Percentiles rank a stretch among this genome's conserved stretches.
Conservation (phyloP, 30 jellyfish, hydroid and myxozoan species). For the Morbakka virulenta region DNA sequence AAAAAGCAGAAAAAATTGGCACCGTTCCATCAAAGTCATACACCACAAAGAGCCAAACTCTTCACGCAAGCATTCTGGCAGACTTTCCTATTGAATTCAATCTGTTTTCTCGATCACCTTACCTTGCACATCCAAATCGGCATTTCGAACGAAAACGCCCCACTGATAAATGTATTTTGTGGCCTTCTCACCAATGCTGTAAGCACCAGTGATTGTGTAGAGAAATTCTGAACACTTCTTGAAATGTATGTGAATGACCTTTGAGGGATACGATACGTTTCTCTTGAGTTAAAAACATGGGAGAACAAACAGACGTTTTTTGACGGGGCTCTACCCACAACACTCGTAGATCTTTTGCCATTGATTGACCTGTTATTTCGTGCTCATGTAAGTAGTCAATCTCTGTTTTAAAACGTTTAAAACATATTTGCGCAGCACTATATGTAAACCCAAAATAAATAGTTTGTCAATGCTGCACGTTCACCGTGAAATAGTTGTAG, state of each 20-base stretch:
- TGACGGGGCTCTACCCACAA: constrained; percentile 19
- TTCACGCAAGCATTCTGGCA: no score
- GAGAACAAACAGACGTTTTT: constrained; percentile 3
- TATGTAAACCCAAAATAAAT: not conserved
- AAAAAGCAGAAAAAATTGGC: no score
- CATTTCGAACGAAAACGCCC: not conserved
- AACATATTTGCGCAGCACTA: constrained; percentile 27
- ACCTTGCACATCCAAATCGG: no score
- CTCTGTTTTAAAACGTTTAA: constrained; percentile 29
- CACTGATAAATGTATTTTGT: not conserved
- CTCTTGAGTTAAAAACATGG: not conserved
- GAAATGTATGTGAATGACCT: not conserved
- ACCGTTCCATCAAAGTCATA: no score
- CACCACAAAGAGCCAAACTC: no score
- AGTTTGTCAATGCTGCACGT: not conserved
- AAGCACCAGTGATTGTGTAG: not conserved
- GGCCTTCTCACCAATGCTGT: not conserved
- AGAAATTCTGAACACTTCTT: not conserved
- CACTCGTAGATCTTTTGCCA: constrained; percentile 44
- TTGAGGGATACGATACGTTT: not conserved
- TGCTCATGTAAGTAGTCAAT: constrained; percentile 53
- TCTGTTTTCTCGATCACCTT: no score
- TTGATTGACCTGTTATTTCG: constrained; percentile 28
- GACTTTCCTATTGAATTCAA: no score
- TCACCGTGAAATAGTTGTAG: not conserved